Conservation (phyloP, 2,113 vertebrate species). For the Eira barbara region DNA sequence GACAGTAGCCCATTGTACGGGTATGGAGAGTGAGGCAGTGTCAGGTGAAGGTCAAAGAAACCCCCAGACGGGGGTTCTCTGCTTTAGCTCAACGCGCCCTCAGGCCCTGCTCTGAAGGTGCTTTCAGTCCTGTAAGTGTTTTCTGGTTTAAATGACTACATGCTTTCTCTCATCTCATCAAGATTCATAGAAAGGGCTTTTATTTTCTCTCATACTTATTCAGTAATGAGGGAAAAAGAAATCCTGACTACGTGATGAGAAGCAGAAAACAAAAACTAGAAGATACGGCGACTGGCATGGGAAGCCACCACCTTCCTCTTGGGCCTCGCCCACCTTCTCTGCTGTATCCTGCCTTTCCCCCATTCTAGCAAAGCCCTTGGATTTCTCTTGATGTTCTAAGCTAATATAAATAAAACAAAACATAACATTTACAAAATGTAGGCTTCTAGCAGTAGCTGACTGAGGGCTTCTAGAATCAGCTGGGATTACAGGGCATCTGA, state of each 20-base stretch:
- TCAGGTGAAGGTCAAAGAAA: neutral
- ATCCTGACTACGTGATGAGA: neutral
- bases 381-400: neutral
- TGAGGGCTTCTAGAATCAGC: neutral
- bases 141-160: neutral
- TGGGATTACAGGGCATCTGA: neutral
- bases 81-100: fast-evolving
- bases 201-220: neutral
- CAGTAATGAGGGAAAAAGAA: neutral
- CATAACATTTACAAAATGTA: no score
- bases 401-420: neutral
- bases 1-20: fast-evolving
- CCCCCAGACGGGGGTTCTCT: neutral
- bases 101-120: fast-evolving
- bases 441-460: neutral
- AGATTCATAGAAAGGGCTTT: neutral
- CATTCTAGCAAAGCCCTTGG: neutral
- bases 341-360: neutral
- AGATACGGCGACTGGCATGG: neutral
- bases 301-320: neutral
- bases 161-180: neutral
- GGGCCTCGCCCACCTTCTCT: neutral
- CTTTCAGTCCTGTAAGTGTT: neutral
- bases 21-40: neutral
- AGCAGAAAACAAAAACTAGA: neutral